Conservation (phyloP, 2,888 invertebrate species). For the Caradrina kadenii region DNA sequence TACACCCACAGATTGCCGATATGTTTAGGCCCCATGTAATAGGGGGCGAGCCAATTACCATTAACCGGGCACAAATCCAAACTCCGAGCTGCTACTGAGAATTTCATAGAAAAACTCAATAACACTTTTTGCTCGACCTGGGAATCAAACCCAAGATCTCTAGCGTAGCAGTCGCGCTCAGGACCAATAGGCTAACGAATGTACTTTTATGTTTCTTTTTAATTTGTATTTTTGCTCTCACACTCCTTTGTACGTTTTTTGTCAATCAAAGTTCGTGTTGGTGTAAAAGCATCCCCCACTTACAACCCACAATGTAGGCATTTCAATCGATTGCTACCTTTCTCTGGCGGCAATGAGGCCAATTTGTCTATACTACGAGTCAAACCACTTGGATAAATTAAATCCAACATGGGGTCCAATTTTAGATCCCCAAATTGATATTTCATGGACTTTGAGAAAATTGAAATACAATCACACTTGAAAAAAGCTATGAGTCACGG, state of each 20-base stretch:
- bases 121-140: too few species aligned
- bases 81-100: too few species aligned
- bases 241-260: not conserved
- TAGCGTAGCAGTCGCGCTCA: too few species aligned
- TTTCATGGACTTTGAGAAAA: constrained; percentile 11
- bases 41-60: too few species aligned
- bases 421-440: constrained; percentile 17
- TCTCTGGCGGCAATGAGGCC: constrained; percentile 78
- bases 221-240: not conserved
- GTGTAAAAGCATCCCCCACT: constrained; percentile 66
- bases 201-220: too few species aligned
- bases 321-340: constrained; percentile 70
- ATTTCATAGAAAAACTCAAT: too few species aligned
- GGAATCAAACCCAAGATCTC: too few species aligned
- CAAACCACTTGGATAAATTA: constrained; percentile 77
- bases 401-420: constrained; percentile 69
- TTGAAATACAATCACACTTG: not conserved
- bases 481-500: too few species aligned
- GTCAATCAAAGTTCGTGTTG: constrained; percentile 5
- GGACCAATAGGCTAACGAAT: too few species aligned
- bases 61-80: too few species aligned
- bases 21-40: too few species aligned
- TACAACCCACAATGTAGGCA: constrained; percentile 59
- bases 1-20: too few species aligned
- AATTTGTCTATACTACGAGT: constrained; percentile 79